phyloP scores from a whole-genome alignment of 2,113 vertebrate species.

The Thermophis baileyi region DNA sequence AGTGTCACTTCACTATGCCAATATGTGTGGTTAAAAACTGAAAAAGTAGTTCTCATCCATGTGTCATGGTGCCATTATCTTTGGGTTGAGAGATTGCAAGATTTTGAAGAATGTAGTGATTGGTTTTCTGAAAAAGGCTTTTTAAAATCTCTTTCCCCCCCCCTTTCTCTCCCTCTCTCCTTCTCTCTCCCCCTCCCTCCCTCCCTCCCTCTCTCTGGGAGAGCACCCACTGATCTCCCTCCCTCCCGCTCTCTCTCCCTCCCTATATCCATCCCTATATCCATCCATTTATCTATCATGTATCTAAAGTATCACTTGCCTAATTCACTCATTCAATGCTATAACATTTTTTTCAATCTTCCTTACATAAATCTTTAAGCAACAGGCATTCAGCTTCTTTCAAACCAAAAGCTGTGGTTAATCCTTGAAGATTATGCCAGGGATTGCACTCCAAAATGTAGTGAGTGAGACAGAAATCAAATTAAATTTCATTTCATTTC shows the following conservation, averaged over 20 bases:
- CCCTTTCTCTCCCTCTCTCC: too few species aligned
- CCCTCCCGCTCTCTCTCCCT: background rate
- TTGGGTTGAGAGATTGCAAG: conserved; percentile 51
- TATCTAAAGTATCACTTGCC: conserved; percentile 58
- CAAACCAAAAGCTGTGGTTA: background rate
- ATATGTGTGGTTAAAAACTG: conserved; percentile 11
- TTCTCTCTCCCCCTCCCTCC: too few species aligned
- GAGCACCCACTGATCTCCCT: too few species aligned
- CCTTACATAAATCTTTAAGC: conserved; percentile 3
- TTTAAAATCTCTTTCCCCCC: conserved; percentile 19
- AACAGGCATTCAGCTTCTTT: background rate
- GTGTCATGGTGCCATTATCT: conserved; percentile 58
- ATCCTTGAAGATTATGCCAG: background rate
- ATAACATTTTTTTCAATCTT: conserved; percentile 25
- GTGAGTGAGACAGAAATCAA: background rate
- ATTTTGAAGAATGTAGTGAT: conserved; percentile 53
- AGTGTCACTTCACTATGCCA: conserved; percentile 10
- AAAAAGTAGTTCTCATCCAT: conserved; percentile 44
- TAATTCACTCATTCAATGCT: conserved; percentile 51
- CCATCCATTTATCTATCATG: background rate
- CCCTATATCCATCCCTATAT: background rate
- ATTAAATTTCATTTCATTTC: background rate
- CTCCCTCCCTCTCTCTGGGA: background rate
- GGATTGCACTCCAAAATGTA: background rate
- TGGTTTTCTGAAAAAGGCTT: conserved; percentile 51